Evolutionary conservation across 2,113 vertebrate genomes (phyloP).

Genomic region (Muntiacus reevesi): DNA sequence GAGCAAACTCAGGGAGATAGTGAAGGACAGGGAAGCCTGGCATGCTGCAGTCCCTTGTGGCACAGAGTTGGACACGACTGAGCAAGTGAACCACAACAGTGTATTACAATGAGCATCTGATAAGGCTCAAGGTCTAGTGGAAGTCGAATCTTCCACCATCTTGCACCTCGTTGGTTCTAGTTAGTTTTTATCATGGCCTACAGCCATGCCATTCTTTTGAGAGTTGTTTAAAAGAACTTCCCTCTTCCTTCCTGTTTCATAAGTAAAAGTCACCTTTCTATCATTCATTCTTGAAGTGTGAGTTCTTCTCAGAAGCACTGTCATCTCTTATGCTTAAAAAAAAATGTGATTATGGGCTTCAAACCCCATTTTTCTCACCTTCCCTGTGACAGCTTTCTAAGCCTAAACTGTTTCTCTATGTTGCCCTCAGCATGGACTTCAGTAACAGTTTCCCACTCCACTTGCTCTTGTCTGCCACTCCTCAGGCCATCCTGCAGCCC

Average conservation of each 20-base stretch:
- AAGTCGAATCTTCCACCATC: background rate
- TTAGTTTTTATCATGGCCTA: background rate
- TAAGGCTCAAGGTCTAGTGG: background rate
- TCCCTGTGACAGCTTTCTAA: background rate
- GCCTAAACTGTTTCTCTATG: background rate
- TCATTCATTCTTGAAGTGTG: background rate
- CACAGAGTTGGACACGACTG: background rate
- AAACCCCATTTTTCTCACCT: background rate
- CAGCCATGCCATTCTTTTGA: background rate
- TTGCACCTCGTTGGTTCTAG: background rate
- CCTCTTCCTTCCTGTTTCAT: background rate
- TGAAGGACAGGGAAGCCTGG: background rate
- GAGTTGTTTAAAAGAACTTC: background rate
- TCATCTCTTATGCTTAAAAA: background rate
- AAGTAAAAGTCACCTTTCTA: background rate
- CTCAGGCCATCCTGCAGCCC: background rate
- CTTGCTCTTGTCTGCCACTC: background rate
- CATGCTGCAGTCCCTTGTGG: background rate
- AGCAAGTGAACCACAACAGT: background rate
- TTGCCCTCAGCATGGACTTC: background rate
- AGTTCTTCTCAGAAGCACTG: background rate
- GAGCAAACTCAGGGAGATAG: background rate
- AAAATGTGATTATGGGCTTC: background rate
- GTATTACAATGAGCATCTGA: background rate
- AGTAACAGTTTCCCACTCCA: background rate